Evolutionary conservation across 2,888 invertebrate species (phyloP).

Genomic region (Celastrina argiolus): DNA sequence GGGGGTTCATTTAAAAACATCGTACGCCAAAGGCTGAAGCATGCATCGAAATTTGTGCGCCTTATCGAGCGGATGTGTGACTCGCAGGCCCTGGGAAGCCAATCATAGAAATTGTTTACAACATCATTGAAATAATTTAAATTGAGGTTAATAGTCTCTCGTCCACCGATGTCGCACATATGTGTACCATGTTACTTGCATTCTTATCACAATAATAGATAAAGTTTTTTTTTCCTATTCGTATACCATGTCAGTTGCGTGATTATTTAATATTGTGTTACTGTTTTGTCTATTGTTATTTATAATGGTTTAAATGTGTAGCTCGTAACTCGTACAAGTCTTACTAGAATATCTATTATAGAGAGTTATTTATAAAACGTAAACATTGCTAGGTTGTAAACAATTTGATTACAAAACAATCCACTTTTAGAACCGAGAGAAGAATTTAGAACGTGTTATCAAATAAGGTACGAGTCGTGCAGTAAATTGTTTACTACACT

Average conservation of each 20-base stretch:
- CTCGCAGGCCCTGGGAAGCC: constrained; percentile 57
- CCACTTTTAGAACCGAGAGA: constrained; percentile 36
- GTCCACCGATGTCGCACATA: constrained; percentile 71
- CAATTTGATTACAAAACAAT: constrained; percentile 6
- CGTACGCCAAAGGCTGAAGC: constrained; percentile 44
- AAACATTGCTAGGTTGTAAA: constrained; percentile 8
- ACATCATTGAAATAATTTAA: constrained; percentile 69
- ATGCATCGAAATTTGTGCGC: constrained; percentile 51
- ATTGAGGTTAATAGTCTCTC: constrained; percentile 74
- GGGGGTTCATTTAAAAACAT: constrained; percentile 39
- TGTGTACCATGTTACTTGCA: constrained; percentile 61
- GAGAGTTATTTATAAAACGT: not conserved
- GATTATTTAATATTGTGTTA: not conserved
- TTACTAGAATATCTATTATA: not conserved
- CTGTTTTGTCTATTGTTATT: not conserved
- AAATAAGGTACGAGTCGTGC: constrained; percentile 58
- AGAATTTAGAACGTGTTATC: constrained; percentile 50
- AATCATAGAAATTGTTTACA: constrained; percentile 65
- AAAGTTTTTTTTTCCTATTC: constrained; percentile 7
- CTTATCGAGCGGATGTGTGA: constrained; percentile 66
- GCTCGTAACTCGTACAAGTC: not conserved
- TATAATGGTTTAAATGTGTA: not conserved
- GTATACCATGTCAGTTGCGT: not conserved
- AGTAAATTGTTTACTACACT: constrained; percentile 68
- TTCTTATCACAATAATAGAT: constrained; percentile 11